Percentiles rank a stretch among this genome's conserved stretches.
These are phyloP conservation scores for Chloropsis hardwickii DNA, from an alignment of 2,113 vertebrate species.

Conservation along the genomic window DNA sequence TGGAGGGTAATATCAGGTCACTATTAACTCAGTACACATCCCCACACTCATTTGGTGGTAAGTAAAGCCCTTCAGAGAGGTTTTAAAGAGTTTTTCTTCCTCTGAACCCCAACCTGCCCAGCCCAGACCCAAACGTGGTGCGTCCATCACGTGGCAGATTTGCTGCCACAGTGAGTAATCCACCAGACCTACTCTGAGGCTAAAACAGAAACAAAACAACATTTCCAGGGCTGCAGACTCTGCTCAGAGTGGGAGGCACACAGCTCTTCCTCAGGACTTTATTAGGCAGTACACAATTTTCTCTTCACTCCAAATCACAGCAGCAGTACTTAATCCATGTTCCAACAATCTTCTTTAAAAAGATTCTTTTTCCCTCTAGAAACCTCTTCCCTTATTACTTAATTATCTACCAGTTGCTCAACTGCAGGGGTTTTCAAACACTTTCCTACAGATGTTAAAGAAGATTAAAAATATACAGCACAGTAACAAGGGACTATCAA, in stretches of 20 bases:
- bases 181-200: not conserved
- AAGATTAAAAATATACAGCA: conserved; percentile 97
- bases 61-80: not conserved
- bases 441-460: conserved; percentile 95
- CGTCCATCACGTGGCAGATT: not conserved
- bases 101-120: not conserved
- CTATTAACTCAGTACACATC: fast-evolving
- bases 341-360: conserved; percentile 68
- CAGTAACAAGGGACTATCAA: conserved; percentile 99
- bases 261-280: not conserved
- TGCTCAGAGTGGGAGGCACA: not conserved
- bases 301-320: conserved; percentile 55
- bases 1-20: fast-evolving
- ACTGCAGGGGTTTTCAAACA: conserved; percentile 83
- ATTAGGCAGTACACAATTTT: conserved; percentile 12
- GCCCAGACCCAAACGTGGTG: fast-evolving
- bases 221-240: not conserved
- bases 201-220: not conserved
- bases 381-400: conserved; percentile 81
- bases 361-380: conserved; percentile 73
- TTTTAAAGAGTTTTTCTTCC: not conserved
- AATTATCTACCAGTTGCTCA: conserved; percentile 85
- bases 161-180: not conserved
- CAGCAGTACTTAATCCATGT: conserved; percentile 61
- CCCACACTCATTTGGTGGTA: not conserved